These are phyloP conservation scores for Aculops lycopersici DNA, from an alignment of 1,140 invertebrate genomes.

Conservation along the genomic window DNA sequence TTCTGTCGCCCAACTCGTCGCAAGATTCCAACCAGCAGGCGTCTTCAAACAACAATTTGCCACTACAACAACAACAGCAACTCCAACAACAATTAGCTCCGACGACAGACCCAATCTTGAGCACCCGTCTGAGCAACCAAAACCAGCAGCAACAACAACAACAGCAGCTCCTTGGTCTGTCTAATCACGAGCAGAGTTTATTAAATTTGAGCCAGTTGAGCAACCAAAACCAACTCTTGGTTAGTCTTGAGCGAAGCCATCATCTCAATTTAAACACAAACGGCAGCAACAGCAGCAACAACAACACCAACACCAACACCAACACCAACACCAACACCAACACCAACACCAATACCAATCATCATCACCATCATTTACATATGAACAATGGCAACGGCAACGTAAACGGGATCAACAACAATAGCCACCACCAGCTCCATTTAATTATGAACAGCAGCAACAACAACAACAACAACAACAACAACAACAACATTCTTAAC, in stretches of 20 bases:
- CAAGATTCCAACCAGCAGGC: not conserved
- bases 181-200: too few relatives aligned
- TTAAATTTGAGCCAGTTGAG: too few relatives aligned
- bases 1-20: not conserved
- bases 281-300: not conserved
- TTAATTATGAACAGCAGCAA: not conserved
- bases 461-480: not conserved
- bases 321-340: not conserved
- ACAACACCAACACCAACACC: conserved; percentile 1
- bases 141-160: not conserved
- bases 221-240: too few relatives aligned
- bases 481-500: not conserved
- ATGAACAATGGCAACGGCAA: not conserved
- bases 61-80: not conserved
- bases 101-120: not conserved
- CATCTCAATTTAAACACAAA: not conserved
- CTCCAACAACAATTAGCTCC: not conserved
- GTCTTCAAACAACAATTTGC: not conserved
- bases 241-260: too few relatives aligned
- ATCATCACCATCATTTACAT: not conserved
- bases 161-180: too few relatives aligned
- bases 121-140: not conserved
- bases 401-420: not conserved
- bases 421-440: not conserved
- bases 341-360: not conserved